Base-by-base conservation (phyloP, 2,113 vertebrate species). In the Ictalurus furcatus region DNA sequence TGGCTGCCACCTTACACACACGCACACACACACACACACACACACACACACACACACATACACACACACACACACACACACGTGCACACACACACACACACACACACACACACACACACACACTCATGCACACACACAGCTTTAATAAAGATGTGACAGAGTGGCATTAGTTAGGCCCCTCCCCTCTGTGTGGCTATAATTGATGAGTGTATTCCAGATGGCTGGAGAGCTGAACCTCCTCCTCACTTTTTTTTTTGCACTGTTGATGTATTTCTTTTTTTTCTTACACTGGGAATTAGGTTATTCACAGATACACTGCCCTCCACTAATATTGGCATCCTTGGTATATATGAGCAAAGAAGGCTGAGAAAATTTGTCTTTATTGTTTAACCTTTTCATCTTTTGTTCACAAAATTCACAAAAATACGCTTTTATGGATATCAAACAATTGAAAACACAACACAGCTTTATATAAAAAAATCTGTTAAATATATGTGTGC, bases 61-160 rank as follows among this genome's bases (percentile, higher is more conserved):
- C 40, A 44, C 40, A 44, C 40, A 44, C 40, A 44, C 40, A 44
- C 40, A 54, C 78, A 81, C 25, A 69, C 84, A 73, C 58, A 63
- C 30, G n/a, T n/a, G n/a, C 86, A 91, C 48, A 88, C 65, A 87
- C 79, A 79, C 82, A 78, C 73, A 84, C 88, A 79, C 85, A 56
- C 44, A 89, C 40, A 44, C 40, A 44, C 40, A 44, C 40, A 40
- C 37, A 40, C 37, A 40, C 37, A 40, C 37, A 40, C 37, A 40
- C 37, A 40, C 37, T 2, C 37, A 40, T 3, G 48, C 78, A 81
- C 25, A 67, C 84, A 73, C 58, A 63, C 30, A n/a, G n/a, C 67
- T 85, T 80, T 61, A 34, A 90, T 92, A 92, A 91, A 79, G 74
- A 91, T 90, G 84, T 88, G 76, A 85, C 58, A 59, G 76, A 76